Evolutionary conservation across 1,140 invertebrate genomes (phyloP).

Genomic region (Meteorus sp.): DNA sequence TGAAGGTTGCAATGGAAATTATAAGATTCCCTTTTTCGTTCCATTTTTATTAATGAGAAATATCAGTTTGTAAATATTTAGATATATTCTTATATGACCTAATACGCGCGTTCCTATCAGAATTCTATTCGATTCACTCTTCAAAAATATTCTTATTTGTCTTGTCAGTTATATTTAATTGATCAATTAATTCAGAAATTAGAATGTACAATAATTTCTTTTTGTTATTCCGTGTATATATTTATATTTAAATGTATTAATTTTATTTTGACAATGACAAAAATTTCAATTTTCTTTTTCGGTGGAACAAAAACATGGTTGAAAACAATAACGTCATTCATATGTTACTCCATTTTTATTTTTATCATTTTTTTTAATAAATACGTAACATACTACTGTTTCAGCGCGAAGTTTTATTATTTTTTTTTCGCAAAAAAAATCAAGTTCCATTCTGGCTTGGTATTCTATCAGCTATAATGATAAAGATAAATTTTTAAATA

Average conservation of each 20-base stretch:
- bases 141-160: constrained; percentile 6
- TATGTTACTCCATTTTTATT: too few relatives aligned
- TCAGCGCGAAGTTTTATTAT: neutral
- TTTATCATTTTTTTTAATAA: neutral
- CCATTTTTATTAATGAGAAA: constrained; percentile 3
- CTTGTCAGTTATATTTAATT: too few relatives aligned
- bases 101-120: constrained; percentile 16
- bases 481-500: too few relatives aligned
- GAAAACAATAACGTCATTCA: neutral
- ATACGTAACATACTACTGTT: neutral
- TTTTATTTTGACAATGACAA: too few relatives aligned
- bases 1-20: neutral
- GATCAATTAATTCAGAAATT: too few relatives aligned
- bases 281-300: too few relatives aligned
- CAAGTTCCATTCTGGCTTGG: too few relatives aligned
- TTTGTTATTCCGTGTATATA: too few relatives aligned
- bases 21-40: neutral
- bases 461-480: too few relatives aligned
- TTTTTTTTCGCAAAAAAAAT: neutral
- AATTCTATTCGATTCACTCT: constrained; percentile 5
- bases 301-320: neutral
- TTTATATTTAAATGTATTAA: too few relatives aligned
- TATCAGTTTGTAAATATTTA: constrained; percentile 21
- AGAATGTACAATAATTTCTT: too few relatives aligned
- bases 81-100: constrained; percentile 21